phyloP scores from a whole-genome alignment of 2,797 vertebrate genomes.

The Lagorchestes hirsutus region DNA sequence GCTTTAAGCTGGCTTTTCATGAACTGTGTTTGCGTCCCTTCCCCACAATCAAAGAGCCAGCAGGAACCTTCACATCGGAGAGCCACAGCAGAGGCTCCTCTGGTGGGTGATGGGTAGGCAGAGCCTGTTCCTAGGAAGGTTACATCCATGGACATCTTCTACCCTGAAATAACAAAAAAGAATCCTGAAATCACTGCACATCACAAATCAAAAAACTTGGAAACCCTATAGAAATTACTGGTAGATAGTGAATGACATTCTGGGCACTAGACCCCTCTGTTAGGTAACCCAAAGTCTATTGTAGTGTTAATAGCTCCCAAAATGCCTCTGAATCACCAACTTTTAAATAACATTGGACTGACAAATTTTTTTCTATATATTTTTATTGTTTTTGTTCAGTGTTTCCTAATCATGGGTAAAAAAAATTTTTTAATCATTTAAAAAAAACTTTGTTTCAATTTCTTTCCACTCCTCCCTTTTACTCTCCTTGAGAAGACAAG shows the following conservation, averaged over 20 bases:
- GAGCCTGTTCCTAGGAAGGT: conserved; percentile 96
- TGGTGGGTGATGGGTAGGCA: conserved; percentile 91
- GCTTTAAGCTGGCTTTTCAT: conserved; percentile 93
- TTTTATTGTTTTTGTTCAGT: not conserved
- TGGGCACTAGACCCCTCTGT: not conserved
- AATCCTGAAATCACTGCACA: conserved; percentile 35
- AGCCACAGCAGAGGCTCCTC: conserved; percentile 93
- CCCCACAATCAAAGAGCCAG: conserved; percentile 98
- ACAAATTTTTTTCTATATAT: not conserved
- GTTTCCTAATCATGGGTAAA: not conserved
- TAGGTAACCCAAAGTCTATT: not conserved
- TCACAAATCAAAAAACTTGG: not conserved
- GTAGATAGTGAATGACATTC: not conserved
- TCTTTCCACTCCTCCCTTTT: not conserved
- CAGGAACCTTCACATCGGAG: conserved; percentile 91
- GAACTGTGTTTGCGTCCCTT: conserved; percentile 95
- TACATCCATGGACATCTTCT: conserved; percentile 92
- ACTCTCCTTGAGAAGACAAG: no score
- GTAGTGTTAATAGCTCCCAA: conserved; percentile 8
- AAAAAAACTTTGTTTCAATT: not conserved
- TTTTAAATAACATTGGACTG: not conserved
- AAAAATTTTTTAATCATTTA: not conserved
- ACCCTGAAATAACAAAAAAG: conserved; percentile 55
- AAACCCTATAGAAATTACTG: not conserved
- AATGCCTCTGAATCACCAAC: conserved; percentile 36